phyloP scores from a whole-genome alignment of 2,797 vertebrate species.

The Phrynocephalus guinanensis region DNA sequence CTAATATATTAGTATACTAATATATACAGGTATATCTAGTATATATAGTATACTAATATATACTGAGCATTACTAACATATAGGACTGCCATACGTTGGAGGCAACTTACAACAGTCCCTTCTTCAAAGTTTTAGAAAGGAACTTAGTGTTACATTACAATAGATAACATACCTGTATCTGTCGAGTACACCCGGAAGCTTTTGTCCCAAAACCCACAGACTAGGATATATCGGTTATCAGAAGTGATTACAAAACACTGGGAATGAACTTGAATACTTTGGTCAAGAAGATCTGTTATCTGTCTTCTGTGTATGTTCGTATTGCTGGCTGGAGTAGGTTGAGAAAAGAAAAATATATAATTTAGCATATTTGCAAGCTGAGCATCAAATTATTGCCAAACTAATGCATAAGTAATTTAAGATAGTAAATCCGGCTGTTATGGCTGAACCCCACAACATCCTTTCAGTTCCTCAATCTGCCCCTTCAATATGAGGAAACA shows the following conservation, averaged over 20 bases:
- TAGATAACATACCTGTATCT: slow-evolving; percentile 85
- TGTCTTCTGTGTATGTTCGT: slow-evolving; percentile 91
- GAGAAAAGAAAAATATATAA: not conserved
- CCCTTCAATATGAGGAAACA: not conserved
- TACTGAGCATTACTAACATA: no score
- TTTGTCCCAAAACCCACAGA: slow-evolving; percentile 99
- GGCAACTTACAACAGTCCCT: not conserved
- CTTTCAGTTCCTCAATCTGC: slow-evolving; percentile 5
- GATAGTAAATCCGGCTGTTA: not conserved
- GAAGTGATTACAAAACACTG: slow-evolving; percentile 96
- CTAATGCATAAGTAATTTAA: not conserved
- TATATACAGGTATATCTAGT: no score
- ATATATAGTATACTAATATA: no score
- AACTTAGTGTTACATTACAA: not conserved
- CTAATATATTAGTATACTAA: no score
- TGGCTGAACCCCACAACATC: not conserved
- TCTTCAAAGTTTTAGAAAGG: not conserved
- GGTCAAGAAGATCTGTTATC: slow-evolving; percentile 95
- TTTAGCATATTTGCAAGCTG: slow-evolving; percentile 24
- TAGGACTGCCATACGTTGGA: not conserved
- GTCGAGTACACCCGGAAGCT: slow-evolving; percentile 97
- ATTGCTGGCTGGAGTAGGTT: slow-evolving; percentile 80
- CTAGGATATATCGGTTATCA: slow-evolving; percentile 94
- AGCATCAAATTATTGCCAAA: slow-evolving; percentile 35
- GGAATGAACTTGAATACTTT: slow-evolving; percentile 95